Percentiles rank a stretch among this genome's conserved stretches.
phyloP scores from a whole-genome alignment of 2,797 vertebrate genomes.

The Gallirallus australis region DNA sequence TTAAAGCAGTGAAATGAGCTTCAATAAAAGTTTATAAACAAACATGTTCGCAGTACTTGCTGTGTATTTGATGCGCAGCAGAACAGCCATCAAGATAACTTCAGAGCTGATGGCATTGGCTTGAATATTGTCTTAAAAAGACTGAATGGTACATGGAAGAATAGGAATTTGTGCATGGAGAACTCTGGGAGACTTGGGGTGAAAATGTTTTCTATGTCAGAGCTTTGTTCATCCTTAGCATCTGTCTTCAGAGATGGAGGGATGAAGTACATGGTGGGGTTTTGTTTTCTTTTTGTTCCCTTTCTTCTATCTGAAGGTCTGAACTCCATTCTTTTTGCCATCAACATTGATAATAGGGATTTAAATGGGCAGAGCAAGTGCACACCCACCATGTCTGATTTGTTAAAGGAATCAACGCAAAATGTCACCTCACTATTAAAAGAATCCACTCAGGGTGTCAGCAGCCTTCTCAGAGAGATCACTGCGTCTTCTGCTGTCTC shows the following conservation, averaged over 20 bases:
- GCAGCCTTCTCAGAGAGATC: constrained; percentile 93
- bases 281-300: neutral
- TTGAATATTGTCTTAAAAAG: neutral
- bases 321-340: constrained; percentile 98
- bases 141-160: neutral
- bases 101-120: constrained; percentile 6
- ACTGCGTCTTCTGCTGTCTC: constrained; percentile 91
- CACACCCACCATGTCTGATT: constrained; percentile 86
- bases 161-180: neutral
- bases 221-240: neutral
- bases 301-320: constrained; percentile 81
- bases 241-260: neutral
- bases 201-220: neutral
- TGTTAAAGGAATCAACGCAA: constrained; percentile 96
- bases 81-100: neutral
- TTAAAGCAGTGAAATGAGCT: neutral
- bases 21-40: neutral
- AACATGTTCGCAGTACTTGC: neutral
- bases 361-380: constrained; percentile 90
- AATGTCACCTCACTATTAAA: constrained; percentile 94
- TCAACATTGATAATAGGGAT: constrained; percentile 98
- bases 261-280: neutral
- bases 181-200: rapidly evolving
- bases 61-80: neutral
- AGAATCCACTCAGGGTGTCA: constrained; percentile 95